Percentiles rank a stretch among this genome's conserved stretches.
These are phyloP conservation scores for Crypturellus undulatus DNA, from an alignment of 2,113 vertebrate genomes.

Conservation along the genomic window DNA sequence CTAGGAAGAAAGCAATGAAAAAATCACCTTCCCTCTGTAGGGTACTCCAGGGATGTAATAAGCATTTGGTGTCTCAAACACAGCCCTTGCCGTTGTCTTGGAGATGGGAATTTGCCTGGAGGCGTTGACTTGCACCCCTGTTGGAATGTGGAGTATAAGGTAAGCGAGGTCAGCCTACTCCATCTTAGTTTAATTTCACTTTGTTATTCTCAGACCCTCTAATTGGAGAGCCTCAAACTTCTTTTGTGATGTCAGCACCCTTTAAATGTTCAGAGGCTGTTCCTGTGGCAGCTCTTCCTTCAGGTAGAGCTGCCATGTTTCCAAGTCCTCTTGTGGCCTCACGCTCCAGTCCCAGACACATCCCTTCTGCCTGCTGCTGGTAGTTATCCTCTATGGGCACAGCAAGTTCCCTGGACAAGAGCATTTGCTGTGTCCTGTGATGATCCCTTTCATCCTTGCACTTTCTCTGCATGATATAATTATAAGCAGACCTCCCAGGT, in stretches of 20 bases:
- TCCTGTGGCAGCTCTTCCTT: background rate
- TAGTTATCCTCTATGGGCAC: background rate
- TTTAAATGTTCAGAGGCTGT: background rate
- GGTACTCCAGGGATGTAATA: constrained; percentile 75
- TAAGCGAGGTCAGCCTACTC: background rate
- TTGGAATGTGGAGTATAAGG: background rate
- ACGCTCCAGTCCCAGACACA: background rate
- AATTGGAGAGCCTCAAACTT: background rate
- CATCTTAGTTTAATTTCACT: background rate
- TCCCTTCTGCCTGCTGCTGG: background rate
- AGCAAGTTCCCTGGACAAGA: background rate
- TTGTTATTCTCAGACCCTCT: background rate
- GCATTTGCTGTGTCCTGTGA: accelerated
- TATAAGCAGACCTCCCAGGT: background rate
- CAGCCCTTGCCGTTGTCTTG: constrained; percentile 42
- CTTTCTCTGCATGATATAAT: background rate
- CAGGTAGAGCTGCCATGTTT: background rate
- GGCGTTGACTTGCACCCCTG: constrained; percentile 60
- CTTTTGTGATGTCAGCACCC: background rate
- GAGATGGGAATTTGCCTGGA: constrained; percentile 58
- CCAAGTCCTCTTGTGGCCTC: background rate
- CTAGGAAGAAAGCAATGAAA: background rate
- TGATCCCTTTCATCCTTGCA: background rate
- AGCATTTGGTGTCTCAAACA: constrained; percentile 64
- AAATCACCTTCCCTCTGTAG: constrained; percentile 72